These are phyloP conservation scores for Syrmaticus mikado DNA, from an alignment of 2,113 vertebrate genomes.

Conservation along the genomic window DNA sequence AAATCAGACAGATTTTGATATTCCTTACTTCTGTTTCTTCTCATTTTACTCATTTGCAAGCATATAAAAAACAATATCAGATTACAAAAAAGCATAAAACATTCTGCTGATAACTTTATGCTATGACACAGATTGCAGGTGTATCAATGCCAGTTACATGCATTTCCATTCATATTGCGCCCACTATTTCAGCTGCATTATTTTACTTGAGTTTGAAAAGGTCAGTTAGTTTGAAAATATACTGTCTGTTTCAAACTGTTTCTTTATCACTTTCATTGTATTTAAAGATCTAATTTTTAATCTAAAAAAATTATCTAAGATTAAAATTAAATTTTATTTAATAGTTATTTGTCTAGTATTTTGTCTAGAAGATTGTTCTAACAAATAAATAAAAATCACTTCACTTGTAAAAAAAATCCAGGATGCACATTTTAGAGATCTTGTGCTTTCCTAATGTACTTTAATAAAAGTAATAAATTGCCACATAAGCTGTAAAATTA, in stretches of 20 bases:
- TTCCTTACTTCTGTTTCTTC: not conserved
- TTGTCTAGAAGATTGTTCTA: not conserved
- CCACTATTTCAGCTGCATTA: not conserved
- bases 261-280: not conserved
- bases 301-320: not conserved
- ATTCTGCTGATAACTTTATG: not conserved
- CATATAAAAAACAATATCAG: not conserved
- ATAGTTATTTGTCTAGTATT: not conserved
- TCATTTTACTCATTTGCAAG: not conserved
- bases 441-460: not conserved
- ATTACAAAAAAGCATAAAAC: not conserved
- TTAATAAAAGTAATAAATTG: not conserved
- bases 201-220: not conserved
- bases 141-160: not conserved
- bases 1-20: not conserved
- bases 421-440: not conserved
- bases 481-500: not conserved
- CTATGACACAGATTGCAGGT: no score
- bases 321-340: not conserved
- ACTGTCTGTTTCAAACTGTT: not conserved
- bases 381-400: not conserved
- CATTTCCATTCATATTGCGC: not conserved
- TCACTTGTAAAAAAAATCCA: not conserved
- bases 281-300: not conserved
- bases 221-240: not conserved